phyloP scores from a whole-genome alignment of 2,888 invertebrate species.

The Erynnis tages region DNA sequence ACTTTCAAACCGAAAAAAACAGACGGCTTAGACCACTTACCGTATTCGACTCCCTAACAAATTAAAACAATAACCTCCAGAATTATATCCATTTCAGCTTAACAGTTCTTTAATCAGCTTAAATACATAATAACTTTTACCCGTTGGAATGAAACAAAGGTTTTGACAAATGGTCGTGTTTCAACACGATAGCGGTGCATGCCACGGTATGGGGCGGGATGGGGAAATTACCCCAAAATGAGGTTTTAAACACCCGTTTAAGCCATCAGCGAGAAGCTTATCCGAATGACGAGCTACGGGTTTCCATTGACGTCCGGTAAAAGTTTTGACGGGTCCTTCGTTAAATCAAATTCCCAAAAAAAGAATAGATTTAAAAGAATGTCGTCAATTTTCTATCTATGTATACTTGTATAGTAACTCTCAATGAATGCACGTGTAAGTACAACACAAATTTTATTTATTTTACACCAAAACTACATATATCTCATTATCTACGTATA shows the following conservation, averaged over 20 bases:
- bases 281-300: slow-evolving; percentile 47
- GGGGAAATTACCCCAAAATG: slow-evolving; percentile 55
- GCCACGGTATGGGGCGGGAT: slow-evolving; percentile 41
- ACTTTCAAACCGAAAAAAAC: no score
- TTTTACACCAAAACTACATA: no score
- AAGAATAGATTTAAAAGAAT: no score
- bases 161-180: slow-evolving; percentile 28
- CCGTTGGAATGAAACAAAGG: slow-evolving; percentile 21
- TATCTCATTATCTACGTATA: no score
- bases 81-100: background rate
- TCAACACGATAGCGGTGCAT: slow-evolving; percentile 12
- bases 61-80: background rate
- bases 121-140: slow-evolving; percentile 19
- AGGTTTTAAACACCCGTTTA: slow-evolving; percentile 65
- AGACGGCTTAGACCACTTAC: no score
- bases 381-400: no score
- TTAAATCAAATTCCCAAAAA: no score
- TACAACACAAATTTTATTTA: no score
- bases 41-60: background rate
- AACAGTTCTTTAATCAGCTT: slow-evolving; percentile 19
- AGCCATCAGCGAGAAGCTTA: slow-evolving; percentile 54
- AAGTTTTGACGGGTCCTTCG: no score
- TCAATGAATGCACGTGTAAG: no score
- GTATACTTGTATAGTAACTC: no score
- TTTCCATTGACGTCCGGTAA: slow-evolving; percentile 45